Base-by-base conservation (phyloP, 1,140 invertebrate species). In the Chrysopa pallens region DNA sequence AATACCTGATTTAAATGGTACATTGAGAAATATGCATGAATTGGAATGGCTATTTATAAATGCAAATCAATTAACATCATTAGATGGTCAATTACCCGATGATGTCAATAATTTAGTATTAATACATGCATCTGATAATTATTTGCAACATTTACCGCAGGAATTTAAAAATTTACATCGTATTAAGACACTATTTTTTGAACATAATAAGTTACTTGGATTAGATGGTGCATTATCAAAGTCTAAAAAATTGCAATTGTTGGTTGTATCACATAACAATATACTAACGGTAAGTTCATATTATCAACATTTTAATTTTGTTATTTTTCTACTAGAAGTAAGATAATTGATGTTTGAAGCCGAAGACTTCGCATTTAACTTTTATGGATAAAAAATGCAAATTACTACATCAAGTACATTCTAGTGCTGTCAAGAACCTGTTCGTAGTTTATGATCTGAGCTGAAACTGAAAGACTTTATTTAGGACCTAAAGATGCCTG, bases 1-100 rank as follows among this genome's bases (percentile, higher is more conserved):
- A 45, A 57, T 87, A 11, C 69, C 64, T 36, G 68, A 69, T 45
- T 59, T 87, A n/a, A 86, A 85, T 51, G 75, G 76, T 9, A 79
- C 80, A 1, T 55, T 86, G 11, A 68, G 73, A 43, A 72, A 79
- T 41, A 53, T 85, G 28, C 69, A 74, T 46, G 68, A 79, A 41
- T 59, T 86, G 11, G 72, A 80, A 52, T 84, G 81, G 73, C 66
- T 87, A 31, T 75, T 84, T 41, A 72, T 85, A 23, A 84, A 84
- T 54, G 66, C 72, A 13, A 87, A 87, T 54, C 67, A 78, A 38
- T 61, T 87, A 28, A 73, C 72, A 39, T 69, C 73, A 9, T 61
- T 87, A 44, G 81, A 86, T 13, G 73, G 73, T 17, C 76, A 87
- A 60, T 55, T 87, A 45, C 82, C 82, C 8, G 61, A 64, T 63